A percentile compares a stretch with the other conserved stretches of the same genome.
Conservation (phyloP, 2,113 vertebrate genomes). For the Centropus unirufus region DNA sequence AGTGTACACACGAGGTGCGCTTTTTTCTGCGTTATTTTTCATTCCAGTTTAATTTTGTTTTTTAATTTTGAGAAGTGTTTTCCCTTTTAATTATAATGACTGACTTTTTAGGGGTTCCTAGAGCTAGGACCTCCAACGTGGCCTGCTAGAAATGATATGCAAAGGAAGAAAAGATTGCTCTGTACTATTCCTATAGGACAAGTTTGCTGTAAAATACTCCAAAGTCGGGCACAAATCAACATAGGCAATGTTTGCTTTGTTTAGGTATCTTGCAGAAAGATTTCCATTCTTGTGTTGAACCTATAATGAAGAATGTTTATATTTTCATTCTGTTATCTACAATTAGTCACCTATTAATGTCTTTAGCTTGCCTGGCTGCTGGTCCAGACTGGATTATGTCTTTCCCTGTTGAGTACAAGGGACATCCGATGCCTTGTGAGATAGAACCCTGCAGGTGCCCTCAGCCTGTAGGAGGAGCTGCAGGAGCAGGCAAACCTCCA, state of each 20-base stretch:
- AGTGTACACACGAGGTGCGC: neutral
- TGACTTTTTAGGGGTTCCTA: neutral
- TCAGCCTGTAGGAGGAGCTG: constrained; percentile 4
- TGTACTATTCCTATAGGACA: neutral
- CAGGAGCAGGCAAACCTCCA: neutral
- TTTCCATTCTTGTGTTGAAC: neutral
- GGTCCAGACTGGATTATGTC: accelerated
- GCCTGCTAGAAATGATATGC: neutral
- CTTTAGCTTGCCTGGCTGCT: neutral
- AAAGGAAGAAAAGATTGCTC: neutral
- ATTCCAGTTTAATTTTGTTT: neutral
- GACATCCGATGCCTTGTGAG: no score
- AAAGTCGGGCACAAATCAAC: neutral
- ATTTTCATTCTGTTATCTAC: neutral
- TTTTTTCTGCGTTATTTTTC: neutral
- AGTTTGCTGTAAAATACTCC: neutral
- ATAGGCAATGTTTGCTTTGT: neutral
- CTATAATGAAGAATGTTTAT: neutral
- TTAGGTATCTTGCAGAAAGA: neutral
- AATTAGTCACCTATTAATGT: neutral
- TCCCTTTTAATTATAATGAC: neutral
- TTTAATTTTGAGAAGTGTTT: neutral
- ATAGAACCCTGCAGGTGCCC: neutral
- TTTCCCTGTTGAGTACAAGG: neutral
- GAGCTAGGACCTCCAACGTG: neutral